Base-by-base conservation (phyloP, 2,797 vertebrate genomes). In the Brachyrhaphis roseni region DNA sequence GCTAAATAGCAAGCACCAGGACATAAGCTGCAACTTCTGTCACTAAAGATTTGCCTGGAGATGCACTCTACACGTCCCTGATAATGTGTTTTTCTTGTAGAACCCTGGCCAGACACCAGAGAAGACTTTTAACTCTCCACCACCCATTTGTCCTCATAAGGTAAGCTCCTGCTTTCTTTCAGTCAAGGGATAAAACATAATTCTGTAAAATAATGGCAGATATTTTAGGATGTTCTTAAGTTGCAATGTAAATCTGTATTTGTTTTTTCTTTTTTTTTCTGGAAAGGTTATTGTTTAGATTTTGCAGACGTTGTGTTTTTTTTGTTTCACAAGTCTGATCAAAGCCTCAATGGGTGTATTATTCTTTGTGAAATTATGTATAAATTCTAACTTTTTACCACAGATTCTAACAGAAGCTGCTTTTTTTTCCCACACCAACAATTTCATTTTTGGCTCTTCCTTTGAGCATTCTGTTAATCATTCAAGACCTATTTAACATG, bases 71-170 rank as follows among this genome's bases (percentile, higher is more conserved):
- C 81, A 90, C 85, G 78, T 82, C 73, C 78, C 83, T 94, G 85
- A 93, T 93, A 90, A 94, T 95, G 86, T 92, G 88, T 92, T 92
- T 94, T 90, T 91, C 89, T 93, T 94, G 84, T 88, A 96, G 96
- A 96, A 95, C 91, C 93, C 79, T 62, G 91, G 86, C 90, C 95
- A 95, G 89, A 95, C 93, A 66, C 93, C 95, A 18, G 95, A 96
- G 83, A 95, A 93, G 85, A 91, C 95, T 84, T 94, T 96, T 85
- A 90, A 88, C 92, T 93, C 95, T 31, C 87, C 94, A 23, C 89
- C 91, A 78, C 90, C 93, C 78, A 94, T 92, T 78, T 96, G 96
- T 90, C 95, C 96, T 85, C 95, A 96, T 93, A 96, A 96, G 96
- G 96, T 96, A 94, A 95, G 92, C 87, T 68, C 57, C 78, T 53